Evolutionary conservation across 2,797 vertebrate species (phyloP).

Genomic region (Brachyrhaphis roseni): DNA sequence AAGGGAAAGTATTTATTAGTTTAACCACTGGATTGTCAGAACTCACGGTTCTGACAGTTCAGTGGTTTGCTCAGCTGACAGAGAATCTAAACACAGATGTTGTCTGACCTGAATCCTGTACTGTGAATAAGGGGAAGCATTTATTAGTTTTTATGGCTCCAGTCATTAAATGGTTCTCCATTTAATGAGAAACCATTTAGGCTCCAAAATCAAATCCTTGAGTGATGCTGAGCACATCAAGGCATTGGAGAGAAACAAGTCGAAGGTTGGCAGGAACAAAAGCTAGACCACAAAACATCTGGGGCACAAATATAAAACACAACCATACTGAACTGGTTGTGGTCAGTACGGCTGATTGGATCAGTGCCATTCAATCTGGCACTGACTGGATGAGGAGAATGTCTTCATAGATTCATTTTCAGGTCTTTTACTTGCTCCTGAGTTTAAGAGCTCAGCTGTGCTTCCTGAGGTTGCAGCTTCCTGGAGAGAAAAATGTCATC

Average conservation of each 20-base stretch:
- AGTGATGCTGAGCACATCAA: neutral
- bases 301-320: neutral
- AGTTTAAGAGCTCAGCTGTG: neutral
- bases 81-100: neutral
- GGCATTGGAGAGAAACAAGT: neutral
- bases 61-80: neutral
- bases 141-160: neutral
- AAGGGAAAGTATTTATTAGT: too few relatives aligned
- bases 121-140: neutral
- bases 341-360: too few relatives aligned
- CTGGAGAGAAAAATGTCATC: neutral
- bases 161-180: neutral
- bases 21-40: too few relatives aligned
- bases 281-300: neutral
- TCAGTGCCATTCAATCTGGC: neutral
- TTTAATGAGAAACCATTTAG: neutral
- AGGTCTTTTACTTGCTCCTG: neutral
- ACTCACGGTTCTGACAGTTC: too few relatives aligned
- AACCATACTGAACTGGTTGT: neutral
- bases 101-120: neutral
- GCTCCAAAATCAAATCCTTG: neutral
- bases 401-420: neutral
- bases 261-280: neutral
- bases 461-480: neutral
- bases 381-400: neutral